Conservation (phyloP, 53 echinoderm and acorn worm genomes). For the Paelopatides confundens region DNA sequence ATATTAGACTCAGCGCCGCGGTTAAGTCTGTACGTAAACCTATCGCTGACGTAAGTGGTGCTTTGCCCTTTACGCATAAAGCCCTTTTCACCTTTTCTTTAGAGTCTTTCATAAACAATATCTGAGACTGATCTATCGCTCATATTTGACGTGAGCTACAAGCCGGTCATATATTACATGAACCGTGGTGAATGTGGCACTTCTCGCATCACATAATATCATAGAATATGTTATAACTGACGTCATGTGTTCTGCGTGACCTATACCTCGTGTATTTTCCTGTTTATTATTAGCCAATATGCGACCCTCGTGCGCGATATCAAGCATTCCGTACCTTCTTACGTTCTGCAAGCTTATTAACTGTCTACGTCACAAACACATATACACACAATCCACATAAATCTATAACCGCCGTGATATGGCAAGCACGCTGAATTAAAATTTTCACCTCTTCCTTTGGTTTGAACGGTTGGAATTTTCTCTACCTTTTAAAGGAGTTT, state of each 20-base stretch:
- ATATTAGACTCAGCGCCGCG: no score
- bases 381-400: constrained; percentile 1
- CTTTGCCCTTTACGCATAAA: not conserved
- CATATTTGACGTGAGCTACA: not conserved
- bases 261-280: not conserved
- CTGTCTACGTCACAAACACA: not conserved
- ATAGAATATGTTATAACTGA: not conserved
- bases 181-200: not conserved
- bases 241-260: constrained; percentile 10
- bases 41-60: not conserved
- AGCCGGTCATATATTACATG: not conserved
- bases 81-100: not conserved
- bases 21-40: no score
- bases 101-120: not conserved
- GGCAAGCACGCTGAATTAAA: constrained; percentile 22
- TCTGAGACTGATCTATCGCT: not conserved
- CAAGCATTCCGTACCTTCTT: constrained; percentile 8
- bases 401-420: constrained; percentile 12
- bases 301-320: constrained; percentile 9
- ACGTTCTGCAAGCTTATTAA: constrained; percentile 6
- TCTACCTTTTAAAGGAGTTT: not conserved
- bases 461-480: constrained; percentile 22
- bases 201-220: constrained; percentile 8
- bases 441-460: not conserved
- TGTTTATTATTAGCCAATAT: constrained; percentile 26